Evolutionary conservation across 1,140 invertebrate species (phyloP), one percentile per base, ranked within the genome.

Genomic region (Drosophila pectinifera): DNA sequence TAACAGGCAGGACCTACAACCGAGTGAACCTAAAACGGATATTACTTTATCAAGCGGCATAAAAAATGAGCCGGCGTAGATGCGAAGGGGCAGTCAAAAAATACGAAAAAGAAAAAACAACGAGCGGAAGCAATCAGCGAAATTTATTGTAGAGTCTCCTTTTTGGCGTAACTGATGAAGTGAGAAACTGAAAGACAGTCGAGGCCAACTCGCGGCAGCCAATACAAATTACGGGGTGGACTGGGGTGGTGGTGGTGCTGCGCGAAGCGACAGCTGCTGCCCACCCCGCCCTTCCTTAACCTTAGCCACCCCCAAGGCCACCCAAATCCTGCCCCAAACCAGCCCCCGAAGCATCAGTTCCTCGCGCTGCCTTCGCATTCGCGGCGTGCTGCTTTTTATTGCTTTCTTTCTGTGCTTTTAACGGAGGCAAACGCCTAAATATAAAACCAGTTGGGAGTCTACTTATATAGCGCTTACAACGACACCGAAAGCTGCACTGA

Each of bases 21-120:
- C 59, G 38, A 69, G 77, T 80, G 78, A 89, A 89, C 80, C 77
- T 89, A 84, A 89, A 89, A 80, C 84, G 84, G 84, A 89, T 89
- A 89, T 89, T 89, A 89, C 84, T 89, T 89, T 84, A 89, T 89
- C 84, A 89, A 89, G 84, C 80, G 80, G 84, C 84, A 89, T 89
- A 89, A 89, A 89, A 89, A 89, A 89, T 89, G 85, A 84, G 84
- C 43, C 64, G 69, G 73, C 74, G 80, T 78, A 85, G 65, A 76
- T 54, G 63, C 59, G 61, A 41, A 56, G 70, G 34, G 63, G 36
- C 45, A 61, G 42, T 34, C 31, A 16, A 55, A 55, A 18, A 54
- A 53, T 26, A 65, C 41, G 20, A 22, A 54, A 56, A 57, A 34
- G 42, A 16, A 20, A 26, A 42, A 43, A 34, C 1, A 55, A 64